Conservation (phyloP, 1,140 invertebrate species). For the Neodiprion pinetum region DNA sequence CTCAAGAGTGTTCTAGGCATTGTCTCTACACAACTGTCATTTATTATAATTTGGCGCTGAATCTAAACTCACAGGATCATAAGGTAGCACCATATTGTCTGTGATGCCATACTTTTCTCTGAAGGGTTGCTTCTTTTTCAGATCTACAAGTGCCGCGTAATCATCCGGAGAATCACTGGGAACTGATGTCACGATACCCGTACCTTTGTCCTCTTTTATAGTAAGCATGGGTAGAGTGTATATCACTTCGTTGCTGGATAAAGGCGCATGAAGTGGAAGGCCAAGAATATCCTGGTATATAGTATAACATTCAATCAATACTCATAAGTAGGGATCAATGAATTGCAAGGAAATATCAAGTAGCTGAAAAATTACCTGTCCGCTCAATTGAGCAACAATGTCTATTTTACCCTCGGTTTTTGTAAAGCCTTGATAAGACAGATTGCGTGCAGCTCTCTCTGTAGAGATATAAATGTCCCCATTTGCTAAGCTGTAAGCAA, state of each 20-base stretch:
- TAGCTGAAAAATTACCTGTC: conserved; percentile 64
- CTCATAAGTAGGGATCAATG: conserved; percentile 22
- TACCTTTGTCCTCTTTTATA: conserved; percentile 98
- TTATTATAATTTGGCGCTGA: background rate
- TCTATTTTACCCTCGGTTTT: conserved; percentile 80
- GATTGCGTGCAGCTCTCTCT: conserved; percentile 87
- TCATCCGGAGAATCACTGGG: conserved; percentile 99
- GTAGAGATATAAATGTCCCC: conserved; percentile 87
- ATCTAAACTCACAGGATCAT: conserved; percentile 70
- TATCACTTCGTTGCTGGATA: conserved; percentile 82
- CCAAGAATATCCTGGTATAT: conserved; percentile 76
- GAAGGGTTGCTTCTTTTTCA: conserved; percentile 94
- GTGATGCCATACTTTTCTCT: conserved; percentile 92
- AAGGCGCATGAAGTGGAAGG: conserved; percentile 79
- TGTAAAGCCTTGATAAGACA: conserved; percentile 95
- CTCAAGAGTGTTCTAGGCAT: background rate
- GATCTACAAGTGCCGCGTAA: conserved; percentile 92
- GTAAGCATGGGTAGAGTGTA: conserved; percentile 98
- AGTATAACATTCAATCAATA: background rate
- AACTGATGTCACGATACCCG: conserved; percentile 97
- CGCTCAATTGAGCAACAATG: conserved; percentile 74
- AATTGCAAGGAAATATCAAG: conserved; percentile 1
- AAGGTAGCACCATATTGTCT: conserved; percentile 93
- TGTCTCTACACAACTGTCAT: conserved; percentile 9
- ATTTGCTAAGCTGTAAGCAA: conserved; percentile 78